Evolutionary conservation across 2,888 invertebrate species (phyloP), one percentile per base, ranked within the genome.

Genomic region (Meteorus colon): DNA sequence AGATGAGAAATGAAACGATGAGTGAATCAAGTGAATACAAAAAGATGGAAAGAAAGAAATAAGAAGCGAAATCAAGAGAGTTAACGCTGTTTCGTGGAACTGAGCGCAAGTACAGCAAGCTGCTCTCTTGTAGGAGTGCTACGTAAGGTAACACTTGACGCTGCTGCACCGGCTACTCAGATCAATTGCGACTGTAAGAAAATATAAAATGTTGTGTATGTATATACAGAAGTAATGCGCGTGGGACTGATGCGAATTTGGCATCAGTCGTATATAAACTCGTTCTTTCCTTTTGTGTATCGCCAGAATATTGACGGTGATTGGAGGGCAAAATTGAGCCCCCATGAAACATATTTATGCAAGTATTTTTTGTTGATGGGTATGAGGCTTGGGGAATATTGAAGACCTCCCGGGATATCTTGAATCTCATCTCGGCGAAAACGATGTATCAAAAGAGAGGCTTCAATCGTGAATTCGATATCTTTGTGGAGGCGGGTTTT

Each of bases 391-490:
- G 51, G 41, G 10, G 27, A n/a, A 66, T 45, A 37, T 45, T 66
- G 37, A 66, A 66, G 66, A 66, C 37, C 66, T 66, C 48, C 48
- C 45, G 48, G 27, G 29, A 48, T 68, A 68, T 48, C 31, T 68
- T 31, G 68, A 68, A 68, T 48, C 68, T 68, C 51, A 48, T 48
- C 29, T 45, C 29, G 55, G 55, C 10, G 19, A 55, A 55, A n/a
- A 66, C 78, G 78, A 79, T 75, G 75, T 78, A 75, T 73, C 79
- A 55, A 55, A 55, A 55, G 55, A 10, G 19, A 55, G 79, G 45
- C 75, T 76, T 76, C 74, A 78, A 74, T 79, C 74, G 75, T 74
- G 76, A 79, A 80, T 76, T 78, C 77, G 80, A 80, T 79, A 79
- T 78, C 75, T 78, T 77, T 79, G 75, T 71, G 73, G 78, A 77